Evolutionary conservation across 2,888 invertebrate genomes (phyloP), one percentile per base, ranked within the genome.

Genomic region (Caenorhabditis sp.): DNA sequence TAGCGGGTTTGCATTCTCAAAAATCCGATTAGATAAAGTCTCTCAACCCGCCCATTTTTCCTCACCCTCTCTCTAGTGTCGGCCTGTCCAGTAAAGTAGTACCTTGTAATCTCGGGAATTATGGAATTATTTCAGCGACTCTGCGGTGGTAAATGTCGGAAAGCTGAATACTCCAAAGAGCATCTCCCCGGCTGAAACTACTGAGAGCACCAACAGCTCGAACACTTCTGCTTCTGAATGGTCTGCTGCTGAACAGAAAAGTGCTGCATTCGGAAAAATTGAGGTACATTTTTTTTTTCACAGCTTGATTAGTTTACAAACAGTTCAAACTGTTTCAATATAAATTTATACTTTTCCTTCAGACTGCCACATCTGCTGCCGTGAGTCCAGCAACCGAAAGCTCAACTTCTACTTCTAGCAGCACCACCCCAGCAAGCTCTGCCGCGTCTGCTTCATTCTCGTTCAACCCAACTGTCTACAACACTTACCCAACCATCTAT

Each of bases 101-200:
- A 35, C 49, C 63, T 28, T 47, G 63, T 63, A 44, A 63, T 47
- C 63, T 47, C 19, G 38, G 38, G 56, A 56, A 56, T 68, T 54
- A 64, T 56, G 31, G 26, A 76, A 56, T 70, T 58, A 31, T 44
- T 76, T 69, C 77, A 79, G 79, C 38, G 79, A 79, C 64, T 35
- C 58, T 19, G 56, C 80, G 14, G 59, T 77, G 54, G 63, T 51
- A 63, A 70, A 31, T 26, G 63, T 44, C 26, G 68, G 38, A 22
- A 68, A 68, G 26, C 14, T 81, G 74, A 61, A 70, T 56, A 75
- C 83, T 16, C 79, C 83, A n/a, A 83, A 83, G 41, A 83, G 83
- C 49, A 74, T 85, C 49, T 85, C 85, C 6, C 85, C 85, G 26
- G 73, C 82, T 14, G 77, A 75, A 12, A 80, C 81, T 0, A 59